Conservation (phyloP, 2,113 vertebrate genomes). For the Numenius arquata region DNA sequence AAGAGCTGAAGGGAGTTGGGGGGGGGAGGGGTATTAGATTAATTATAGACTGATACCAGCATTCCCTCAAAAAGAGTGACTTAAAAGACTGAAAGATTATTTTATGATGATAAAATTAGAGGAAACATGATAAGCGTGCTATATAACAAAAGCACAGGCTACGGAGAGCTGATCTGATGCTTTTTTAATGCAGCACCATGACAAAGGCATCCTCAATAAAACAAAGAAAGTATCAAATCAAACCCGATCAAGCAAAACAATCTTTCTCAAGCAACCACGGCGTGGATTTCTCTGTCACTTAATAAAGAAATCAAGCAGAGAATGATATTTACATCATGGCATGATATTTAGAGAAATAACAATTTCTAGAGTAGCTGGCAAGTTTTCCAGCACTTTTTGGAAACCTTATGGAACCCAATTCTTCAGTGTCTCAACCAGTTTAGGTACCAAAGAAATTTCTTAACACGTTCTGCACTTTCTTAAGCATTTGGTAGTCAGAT, state of each 20-base stretch:
- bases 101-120: background rate
- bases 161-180: background rate
- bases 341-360: background rate
- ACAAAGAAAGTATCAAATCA: background rate
- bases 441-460: background rate
- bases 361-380: background rate
- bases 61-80: background rate
- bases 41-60: background rate
- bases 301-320: background rate
- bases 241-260: background rate
- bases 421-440: background rate
- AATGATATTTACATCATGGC: background rate
- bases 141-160: background rate
- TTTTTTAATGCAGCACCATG: background rate
- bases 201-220: background rate
- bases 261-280: background rate
- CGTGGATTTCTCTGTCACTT: background rate
- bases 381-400: background rate
- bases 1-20: background rate
- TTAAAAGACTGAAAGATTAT: background rate
- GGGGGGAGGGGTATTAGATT: background rate
- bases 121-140: background rate
- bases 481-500: background rate
- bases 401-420: background rate
- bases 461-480: rapidly evolving